Evolutionary conservation across 2,888 invertebrate genomes (phyloP), one percentile per base, ranked within the genome.

Genomic region (Aproaerema taeniolella): DNA sequence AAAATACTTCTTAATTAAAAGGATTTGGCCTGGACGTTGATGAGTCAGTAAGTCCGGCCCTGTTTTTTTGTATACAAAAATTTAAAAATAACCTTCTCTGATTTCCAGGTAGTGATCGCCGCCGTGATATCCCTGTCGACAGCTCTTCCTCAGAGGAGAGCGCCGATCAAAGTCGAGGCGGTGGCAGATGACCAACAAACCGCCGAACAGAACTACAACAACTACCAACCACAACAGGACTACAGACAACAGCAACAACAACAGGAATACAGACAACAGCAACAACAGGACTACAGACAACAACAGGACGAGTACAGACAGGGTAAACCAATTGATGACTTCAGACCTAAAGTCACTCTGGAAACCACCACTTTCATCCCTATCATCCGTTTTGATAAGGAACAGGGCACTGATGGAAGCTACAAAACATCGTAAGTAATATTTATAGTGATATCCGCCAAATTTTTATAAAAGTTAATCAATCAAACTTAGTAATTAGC

Each of bases 361-460:
- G 89, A 89, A 29, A 89, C 90, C 11, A 92, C 93, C 45, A 94
- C 94, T n/a, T 91, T 83, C 71, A 92, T 95, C 54, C 95, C 95
- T 11, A 95, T 95, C 64, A 89, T 95, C 45, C 88, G 90, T 52
- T 94, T 93, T 71, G 93, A 94, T 62, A 94, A 95, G 65, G 93
- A 94, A 67, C 94, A 95, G 65, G 93, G 92, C 48, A 91, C 90
- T 49, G 94, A 94, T 76, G 95, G 95, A 58, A 94, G 93, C 63
- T 95, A 95, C 73, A 93, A 93, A 77, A 91, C 94, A 43, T 73
- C 92, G 93, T 92, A 83, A 87, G 89, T 85, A 46, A 29, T 47
- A 2, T 20, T 36, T 14, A n/a, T n/a, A n/a, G n/a, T n/a, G n/a
- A n/a, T n/a, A n/a, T n/a, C n/a, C 10, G 8, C 4, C 11, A 15